These are phyloP conservation scores for Marisa cornuarietis DNA, from an alignment of 1,140 invertebrate genomes.

Conservation along the genomic window DNA sequence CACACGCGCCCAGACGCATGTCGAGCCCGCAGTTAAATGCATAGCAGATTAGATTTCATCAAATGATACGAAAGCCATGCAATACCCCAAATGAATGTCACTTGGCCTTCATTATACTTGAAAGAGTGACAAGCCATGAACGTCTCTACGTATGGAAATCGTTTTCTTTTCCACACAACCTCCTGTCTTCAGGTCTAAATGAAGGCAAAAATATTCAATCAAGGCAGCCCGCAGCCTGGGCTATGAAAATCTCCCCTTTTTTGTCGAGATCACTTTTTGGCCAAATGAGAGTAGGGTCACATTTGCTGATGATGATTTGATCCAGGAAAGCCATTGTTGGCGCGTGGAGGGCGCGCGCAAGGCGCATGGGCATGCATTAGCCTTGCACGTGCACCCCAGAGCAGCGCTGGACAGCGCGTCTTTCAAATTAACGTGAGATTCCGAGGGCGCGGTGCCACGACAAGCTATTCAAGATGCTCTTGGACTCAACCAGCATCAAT, in stretches of 20 bases:
- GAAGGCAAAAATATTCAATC: no score
- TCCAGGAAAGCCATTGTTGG: neutral
- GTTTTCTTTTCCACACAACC: no score
- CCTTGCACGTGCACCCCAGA: neutral
- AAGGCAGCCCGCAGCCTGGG: no score
- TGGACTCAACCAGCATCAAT: neutral
- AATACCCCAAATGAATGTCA: no score
- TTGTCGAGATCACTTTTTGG: no score
- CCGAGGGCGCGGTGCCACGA: neutral
- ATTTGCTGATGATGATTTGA: conserved; percentile 14
- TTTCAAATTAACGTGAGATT: conserved; percentile 15
- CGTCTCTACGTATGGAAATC: no score
- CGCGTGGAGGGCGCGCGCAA: neutral
- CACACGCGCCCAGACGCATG: neutral
- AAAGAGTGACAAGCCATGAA: no score
- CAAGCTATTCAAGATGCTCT: conserved; percentile 1
- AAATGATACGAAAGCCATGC: no score
- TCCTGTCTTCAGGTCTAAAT: no score
- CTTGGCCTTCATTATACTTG: no score
- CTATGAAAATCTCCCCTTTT: no score
- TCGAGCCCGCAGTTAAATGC: neutral
- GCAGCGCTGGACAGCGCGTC: neutral
- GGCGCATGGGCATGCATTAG: neutral
- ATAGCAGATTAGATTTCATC: no score
- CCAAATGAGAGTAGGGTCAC: neutral